Base-by-base conservation (phyloP, 1,140 invertebrate genomes). In the Maconellicoccus hirsutus region DNA sequence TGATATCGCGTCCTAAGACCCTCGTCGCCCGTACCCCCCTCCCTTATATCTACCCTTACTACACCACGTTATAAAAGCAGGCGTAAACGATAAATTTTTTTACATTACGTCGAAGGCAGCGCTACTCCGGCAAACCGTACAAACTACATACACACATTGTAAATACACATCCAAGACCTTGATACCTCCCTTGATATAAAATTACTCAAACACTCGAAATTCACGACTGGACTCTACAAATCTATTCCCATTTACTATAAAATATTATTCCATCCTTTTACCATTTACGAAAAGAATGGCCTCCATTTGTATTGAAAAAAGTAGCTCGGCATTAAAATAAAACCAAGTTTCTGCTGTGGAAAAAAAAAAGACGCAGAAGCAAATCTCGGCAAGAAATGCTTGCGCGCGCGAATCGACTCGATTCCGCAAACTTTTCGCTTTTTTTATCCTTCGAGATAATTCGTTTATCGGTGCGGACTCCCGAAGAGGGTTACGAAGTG, bases 171-270 rank as follows among this genome's bases (percentile, higher is more conserved):
- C 42, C 42, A 14, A 16, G 42, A 52, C n/a, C n/a, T n/a, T n/a
- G n/a, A n/a, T n/a, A n/a, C 42, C 42, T 33, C 29, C 42, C 42
- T 8, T 33, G 12, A 33, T 52, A 14, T 52, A 52, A 19, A 52
- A 19, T 52, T 52, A 52, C 42, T 52, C 12, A 19, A 16, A 52
- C 16, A 16, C 12, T 52, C 12, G 42, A 52, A 52, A 52, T 52
- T 52, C 42, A 52, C 42, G 42, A 52, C 42, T 52, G 42, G 42
- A 52, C 42, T 52, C 42, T 52, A 52, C 42, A 52, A 52, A 52
- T 52, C 42, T 52, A 52, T 52, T 52, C 42, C 42, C 42, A 52
- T 52, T 52, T 52, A 16, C 42, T 52, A 52, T 52, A 52, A 52
- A 52, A 52, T 52, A 52, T 52, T 52, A 52, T 52, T 52, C 42